Percentiles rank a stretch among this genome's conserved stretches.
Conservation (phyloP, 2,888 invertebrate species). For the Dioctria linearis region DNA sequence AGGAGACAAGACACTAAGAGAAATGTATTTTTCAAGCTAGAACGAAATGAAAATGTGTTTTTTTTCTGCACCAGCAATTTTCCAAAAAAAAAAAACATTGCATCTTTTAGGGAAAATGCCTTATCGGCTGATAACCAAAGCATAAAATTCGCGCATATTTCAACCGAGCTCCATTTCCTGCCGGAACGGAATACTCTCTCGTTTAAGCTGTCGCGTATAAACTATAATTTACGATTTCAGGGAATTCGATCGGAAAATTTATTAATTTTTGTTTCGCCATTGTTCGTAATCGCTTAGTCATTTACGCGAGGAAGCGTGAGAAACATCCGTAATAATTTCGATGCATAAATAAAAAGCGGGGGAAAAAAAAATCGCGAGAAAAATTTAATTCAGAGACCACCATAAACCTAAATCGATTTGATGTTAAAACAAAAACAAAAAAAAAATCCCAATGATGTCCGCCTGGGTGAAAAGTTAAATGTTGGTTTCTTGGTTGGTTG, state of each 20-base stretch:
- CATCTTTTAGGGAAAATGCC: no score
- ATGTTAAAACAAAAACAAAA: neutral
- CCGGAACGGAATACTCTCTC: neutral
- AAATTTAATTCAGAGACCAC: constrained; percentile 33
- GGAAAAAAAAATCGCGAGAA: constrained; percentile 7
- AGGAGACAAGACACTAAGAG: no score
- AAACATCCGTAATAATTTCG: constrained; percentile 13
- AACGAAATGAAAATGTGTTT: no score
- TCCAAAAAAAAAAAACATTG: no score
- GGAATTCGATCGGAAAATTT: constrained; percentile 42
- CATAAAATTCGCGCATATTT: constrained; percentile 29
- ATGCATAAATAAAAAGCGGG: neutral
- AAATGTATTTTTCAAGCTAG: no score
- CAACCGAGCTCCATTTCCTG: neutral
- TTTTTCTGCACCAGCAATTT: no score
- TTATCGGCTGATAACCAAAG: neutral
- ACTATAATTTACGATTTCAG: constrained; percentile 34
- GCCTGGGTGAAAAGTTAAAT: neutral
- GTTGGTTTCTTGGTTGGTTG: neutral
- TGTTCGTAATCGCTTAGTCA: constrained; percentile 34
- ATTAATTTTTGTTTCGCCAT: constrained; percentile 47
- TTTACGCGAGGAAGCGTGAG: constrained; percentile 23
- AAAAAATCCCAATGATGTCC: neutral
- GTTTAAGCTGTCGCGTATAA: neutral
- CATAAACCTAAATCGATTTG: constrained; percentile 42